Conservation (phyloP, 2,888 invertebrate species). For the Ophioninae sp. region DNA sequence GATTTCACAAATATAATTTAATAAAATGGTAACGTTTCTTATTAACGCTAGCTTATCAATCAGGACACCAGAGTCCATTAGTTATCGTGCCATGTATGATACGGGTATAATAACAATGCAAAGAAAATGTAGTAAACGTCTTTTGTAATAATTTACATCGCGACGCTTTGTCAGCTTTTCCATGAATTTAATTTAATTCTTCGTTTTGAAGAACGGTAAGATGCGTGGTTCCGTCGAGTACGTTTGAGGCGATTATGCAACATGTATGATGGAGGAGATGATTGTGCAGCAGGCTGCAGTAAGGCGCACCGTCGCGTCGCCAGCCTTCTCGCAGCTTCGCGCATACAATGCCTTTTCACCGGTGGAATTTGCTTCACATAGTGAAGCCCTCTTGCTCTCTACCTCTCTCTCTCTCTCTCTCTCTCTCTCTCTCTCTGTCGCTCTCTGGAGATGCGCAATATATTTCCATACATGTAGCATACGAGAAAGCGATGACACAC, state of each 20-base stretch:
- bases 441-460: slow-evolving; percentile 10
- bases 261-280: neutral
- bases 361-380: slow-evolving; percentile 7
- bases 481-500: slow-evolving; percentile 15
- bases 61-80: neutral
- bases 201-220: neutral
- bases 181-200: neutral
- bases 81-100: neutral
- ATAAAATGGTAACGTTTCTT: too few relatives aligned
- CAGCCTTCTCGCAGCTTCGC: slow-evolving; percentile 12
- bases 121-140: neutral
- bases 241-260: slow-evolving; percentile 19
- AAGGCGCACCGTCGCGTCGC: slow-evolving; percentile 16
- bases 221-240: neutral
- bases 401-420: too few relatives aligned
- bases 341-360: slow-evolving; percentile 25
- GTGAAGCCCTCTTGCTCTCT: neutral
- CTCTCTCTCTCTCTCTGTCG: neutral
- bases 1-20: too few relatives aligned
- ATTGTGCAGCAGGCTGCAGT: slow-evolving; percentile 5
- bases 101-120: neutral
- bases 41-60: neutral
- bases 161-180: neutral
- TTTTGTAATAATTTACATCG: neutral
- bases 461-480: slow-evolving; percentile 13